Percentiles rank a stretch among this genome's conserved stretches.
phyloP scores from a whole-genome alignment of 2,797 vertebrate genomes.

The Mormyrus hasselquistii region DNA sequence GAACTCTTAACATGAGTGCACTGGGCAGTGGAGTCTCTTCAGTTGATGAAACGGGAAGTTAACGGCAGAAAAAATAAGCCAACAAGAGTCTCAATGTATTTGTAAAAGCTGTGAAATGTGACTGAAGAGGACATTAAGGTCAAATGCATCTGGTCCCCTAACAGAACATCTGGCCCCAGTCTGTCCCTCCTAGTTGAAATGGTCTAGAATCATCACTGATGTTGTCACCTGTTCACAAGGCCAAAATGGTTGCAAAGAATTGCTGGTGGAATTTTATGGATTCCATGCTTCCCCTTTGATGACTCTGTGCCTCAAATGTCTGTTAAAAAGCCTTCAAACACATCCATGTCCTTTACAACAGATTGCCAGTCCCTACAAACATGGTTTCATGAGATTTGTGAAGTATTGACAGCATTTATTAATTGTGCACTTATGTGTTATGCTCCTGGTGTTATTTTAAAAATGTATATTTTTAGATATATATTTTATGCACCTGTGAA shows the following conservation, averaged over 20 bases:
- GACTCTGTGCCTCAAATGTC: constrained; percentile 22
- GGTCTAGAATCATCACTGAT: not conserved
- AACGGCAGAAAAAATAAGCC: not conserved
- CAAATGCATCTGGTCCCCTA: not conserved
- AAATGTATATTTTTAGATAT: not conserved
- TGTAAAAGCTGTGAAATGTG: not conserved
- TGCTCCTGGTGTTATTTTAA: not conserved
- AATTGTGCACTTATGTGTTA: not conserved
- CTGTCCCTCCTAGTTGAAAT: not conserved
- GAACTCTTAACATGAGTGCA: not conserved
- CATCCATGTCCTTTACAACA: not conserved
- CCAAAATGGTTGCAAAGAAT: constrained; percentile 39
- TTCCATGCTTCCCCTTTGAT: constrained; percentile 38
- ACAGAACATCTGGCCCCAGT: not conserved
- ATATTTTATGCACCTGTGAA: not conserved
- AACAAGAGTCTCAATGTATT: not conserved
- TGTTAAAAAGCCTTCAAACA: constrained; percentile 25
- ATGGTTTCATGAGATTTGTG: constrained; percentile 29
- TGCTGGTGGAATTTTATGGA: constrained; percentile 43
- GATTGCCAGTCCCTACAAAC: not conserved
- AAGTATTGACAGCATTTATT: constrained; percentile 8
- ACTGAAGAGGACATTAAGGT: not conserved
- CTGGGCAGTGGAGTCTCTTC: not conserved
- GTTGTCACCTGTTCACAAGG: constrained; percentile 51
- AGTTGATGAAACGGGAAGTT: not conserved